Percentiles rank a stretch among this genome's conserved stretches.
phyloP scores from a whole-genome alignment of 1,140 invertebrate genomes.

The Camponotus vicinus region DNA sequence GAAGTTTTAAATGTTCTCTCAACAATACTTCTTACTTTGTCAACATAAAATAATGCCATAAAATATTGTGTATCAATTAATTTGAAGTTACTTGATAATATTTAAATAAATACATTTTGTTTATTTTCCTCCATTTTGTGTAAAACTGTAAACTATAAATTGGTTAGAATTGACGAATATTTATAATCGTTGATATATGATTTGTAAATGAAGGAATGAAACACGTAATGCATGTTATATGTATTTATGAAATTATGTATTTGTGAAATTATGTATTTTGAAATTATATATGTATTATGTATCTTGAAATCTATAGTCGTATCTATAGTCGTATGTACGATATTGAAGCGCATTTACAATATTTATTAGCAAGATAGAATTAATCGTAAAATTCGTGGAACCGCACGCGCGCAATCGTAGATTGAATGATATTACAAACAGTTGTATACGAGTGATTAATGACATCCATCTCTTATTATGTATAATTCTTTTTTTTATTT shows the following conservation, averaged over 20 bases:
- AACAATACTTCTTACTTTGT: neutral
- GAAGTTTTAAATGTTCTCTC: neutral
- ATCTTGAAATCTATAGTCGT: neutral
- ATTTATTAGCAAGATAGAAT: slow-evolving; percentile 25
- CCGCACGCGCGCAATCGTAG: neutral
- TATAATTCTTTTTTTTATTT: neutral
- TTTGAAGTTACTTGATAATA: neutral
- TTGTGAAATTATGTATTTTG: neutral
- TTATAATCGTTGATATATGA: neutral
- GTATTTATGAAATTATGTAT: neutral
- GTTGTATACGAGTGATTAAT: neutral
- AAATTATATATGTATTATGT: neutral
- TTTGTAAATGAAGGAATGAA: neutral
- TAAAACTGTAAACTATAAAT: neutral
- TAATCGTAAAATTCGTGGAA: slow-evolving; percentile 34
- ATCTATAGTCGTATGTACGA: neutral
- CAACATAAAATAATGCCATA: neutral
- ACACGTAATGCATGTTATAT: neutral
- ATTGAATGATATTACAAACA: slow-evolving; percentile 1
- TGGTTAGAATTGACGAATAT: slow-evolving; percentile 12
- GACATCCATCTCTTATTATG: neutral
- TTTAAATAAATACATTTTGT: neutral
- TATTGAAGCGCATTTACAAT: neutral
- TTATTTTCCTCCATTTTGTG: neutral
- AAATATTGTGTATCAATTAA: neutral